Conservation (phyloP, 2,797 vertebrate species). For the Odontamblyopus lacepedii region DNA sequence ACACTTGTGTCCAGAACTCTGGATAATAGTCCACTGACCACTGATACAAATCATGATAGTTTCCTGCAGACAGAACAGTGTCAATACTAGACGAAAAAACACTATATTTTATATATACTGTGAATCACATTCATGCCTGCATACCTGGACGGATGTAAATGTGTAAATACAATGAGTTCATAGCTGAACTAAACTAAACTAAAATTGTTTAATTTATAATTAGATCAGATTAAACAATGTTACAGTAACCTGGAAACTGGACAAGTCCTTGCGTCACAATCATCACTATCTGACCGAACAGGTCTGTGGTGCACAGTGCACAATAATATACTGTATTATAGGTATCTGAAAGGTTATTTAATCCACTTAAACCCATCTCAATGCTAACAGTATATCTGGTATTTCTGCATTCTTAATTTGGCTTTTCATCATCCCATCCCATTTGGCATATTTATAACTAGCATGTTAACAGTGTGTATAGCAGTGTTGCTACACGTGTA, state of each 20-base stretch:
- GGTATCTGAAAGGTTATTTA: neutral
- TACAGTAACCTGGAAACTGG: too few species aligned
- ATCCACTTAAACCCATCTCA: too few species aligned
- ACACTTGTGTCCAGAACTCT: conserved; percentile 93
- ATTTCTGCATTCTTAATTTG: neutral
- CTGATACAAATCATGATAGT: conserved; percentile 90
- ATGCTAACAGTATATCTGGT: neutral
- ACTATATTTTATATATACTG: neutral
- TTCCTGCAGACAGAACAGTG: conserved; percentile 72
- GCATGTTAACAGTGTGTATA: neutral
- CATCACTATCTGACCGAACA: neutral
- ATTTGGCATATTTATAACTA: neutral
- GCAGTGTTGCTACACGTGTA: neutral
- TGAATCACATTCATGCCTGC: neutral
- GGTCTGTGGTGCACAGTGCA: neutral
- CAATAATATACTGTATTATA: too few species aligned
- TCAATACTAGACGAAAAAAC: neutral
- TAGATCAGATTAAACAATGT: too few species aligned
- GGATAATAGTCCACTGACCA: conserved; percentile 90
- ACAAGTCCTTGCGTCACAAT: neutral
- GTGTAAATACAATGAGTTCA: neutral
- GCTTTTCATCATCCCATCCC: neutral
- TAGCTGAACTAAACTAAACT: neutral
- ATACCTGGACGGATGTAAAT: neutral
- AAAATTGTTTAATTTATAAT: too few species aligned